These are phyloP conservation scores for Zingel zingel DNA, from an alignment of 2,113 vertebrate species.

Conservation along the genomic window DNA sequence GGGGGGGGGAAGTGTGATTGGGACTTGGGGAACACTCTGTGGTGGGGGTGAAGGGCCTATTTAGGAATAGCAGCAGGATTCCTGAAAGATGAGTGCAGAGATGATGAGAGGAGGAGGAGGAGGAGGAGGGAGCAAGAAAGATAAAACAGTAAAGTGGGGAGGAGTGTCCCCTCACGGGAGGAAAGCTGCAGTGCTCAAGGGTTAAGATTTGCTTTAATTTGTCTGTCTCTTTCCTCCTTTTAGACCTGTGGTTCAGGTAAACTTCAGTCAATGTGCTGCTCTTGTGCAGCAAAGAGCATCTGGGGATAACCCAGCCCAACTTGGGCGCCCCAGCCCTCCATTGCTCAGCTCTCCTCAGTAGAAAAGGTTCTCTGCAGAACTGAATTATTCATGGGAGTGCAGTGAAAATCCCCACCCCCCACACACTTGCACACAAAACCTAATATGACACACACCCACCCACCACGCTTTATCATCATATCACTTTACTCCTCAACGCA, in stretches of 20 bases:
- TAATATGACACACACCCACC: constrained; percentile 51
- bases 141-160: background rate
- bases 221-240: constrained; percentile 18
- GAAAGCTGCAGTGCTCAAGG: constrained; percentile 20
- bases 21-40: constrained; percentile 33
- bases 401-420: constrained; percentile 74
- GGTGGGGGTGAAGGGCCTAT: constrained; percentile 21
- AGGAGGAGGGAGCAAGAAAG: background rate
- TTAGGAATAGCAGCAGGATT: constrained; percentile 50
- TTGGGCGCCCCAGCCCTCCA: constrained; percentile 42
- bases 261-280: constrained; percentile 44
- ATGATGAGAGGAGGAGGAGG: constrained; percentile 12
- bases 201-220: constrained; percentile 6
- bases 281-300: constrained; percentile 49
- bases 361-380: constrained; percentile 79
- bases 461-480: constrained; percentile 37
- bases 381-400: constrained; percentile 85
- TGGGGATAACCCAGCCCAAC: constrained; percentile 63
- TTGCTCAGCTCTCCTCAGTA: constrained; percentile 67
- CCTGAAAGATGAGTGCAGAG: constrained; percentile 36
- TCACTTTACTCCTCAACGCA: constrained; percentile 23
- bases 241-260: constrained; percentile 27
- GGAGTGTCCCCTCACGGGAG: background rate
- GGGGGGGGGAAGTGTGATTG: background rate
- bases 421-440: constrained; percentile 68